Evolutionary conservation across 64 coral and sea anemone genomes (phyloP).

Genomic region (Dendrophyllia cribrosa): DNA sequence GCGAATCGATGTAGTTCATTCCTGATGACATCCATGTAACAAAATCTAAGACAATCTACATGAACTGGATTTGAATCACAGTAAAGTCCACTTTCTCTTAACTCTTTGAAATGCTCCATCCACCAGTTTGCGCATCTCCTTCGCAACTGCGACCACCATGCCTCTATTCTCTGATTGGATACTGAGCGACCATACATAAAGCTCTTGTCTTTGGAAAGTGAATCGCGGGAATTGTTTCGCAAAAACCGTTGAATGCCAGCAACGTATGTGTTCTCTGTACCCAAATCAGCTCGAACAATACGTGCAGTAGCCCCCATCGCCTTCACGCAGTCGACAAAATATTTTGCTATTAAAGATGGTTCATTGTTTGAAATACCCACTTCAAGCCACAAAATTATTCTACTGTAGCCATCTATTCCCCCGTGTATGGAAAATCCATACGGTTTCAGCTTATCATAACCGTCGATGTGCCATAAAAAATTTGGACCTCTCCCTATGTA

Average conservation of each 20-base stretch:
- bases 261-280: conserved; percentile 72
- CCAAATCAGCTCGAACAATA: conserved; percentile 69
- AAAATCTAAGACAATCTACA: conserved; percentile 79
- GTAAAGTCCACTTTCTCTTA: conserved; percentile 64
- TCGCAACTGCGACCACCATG: conserved; percentile 70
- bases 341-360: conserved; percentile 64
- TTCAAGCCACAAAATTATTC: conserved; percentile 75
- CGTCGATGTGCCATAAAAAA: conserved; percentile 79
- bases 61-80: conserved; percentile 56
- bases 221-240: conserved; percentile 45
- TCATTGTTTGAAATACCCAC: conserved; percentile 72
- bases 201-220: conserved; percentile 68
- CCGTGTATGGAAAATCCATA: conserved; percentile 81
- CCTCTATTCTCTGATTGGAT: conserved; percentile 75
- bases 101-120: conserved; percentile 70
- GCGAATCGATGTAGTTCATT: conserved; percentile 66
- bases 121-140: conserved; percentile 77
- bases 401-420: conserved; percentile 71
- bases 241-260: conserved; percentile 73
- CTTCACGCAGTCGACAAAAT: conserved; percentile 64
- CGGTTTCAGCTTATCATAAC: conserved; percentile 72
- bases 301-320: conserved; percentile 56
- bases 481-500: conserved; percentile 69
- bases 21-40: conserved; percentile 42
- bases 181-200: conserved; percentile 71